Evolutionary conservation across 2,113 vertebrate genomes (phyloP).

Genomic region (Mormyrus iriodes): DNA sequence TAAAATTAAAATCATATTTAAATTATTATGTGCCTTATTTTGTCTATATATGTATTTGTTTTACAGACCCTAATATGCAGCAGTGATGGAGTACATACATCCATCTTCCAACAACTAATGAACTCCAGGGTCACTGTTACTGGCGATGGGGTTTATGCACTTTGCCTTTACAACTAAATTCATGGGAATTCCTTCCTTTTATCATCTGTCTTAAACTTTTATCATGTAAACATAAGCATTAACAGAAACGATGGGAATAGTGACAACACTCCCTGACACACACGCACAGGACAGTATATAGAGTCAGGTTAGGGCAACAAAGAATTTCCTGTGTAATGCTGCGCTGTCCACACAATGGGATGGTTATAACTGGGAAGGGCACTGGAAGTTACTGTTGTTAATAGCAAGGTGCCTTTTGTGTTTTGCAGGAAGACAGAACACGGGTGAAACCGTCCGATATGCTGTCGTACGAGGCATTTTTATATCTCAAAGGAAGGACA

Average conservation of each 20-base stretch:
- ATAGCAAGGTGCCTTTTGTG: constrained; percentile 1
- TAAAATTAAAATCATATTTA: not conserved
- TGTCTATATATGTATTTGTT: not conserved
- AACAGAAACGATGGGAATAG: not conserved
- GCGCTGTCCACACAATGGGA: not conserved
- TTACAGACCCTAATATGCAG: not conserved
- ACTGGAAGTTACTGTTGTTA: not conserved
- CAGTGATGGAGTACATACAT: not conserved
- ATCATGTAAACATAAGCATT: not conserved
- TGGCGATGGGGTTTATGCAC: not conserved
- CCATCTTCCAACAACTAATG: not conserved
- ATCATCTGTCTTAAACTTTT: not conserved
- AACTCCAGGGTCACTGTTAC: not conserved
- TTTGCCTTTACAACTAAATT: not conserved
- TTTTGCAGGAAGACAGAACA: constrained; percentile 2
- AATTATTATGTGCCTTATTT: not conserved
- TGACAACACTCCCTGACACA: not conserved
- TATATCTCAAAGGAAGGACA: not conserved
- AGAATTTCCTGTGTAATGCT: not conserved
- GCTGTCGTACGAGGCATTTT: not conserved
- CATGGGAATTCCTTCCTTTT: not conserved
- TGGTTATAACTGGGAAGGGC: not conserved
- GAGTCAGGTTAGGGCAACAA: not conserved
- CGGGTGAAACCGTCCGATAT: not conserved
- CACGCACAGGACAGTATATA: not conserved